These are phyloP conservation scores for Cydia pomonella DNA, from an alignment of 1,140 invertebrate species.

Conservation along the genomic window DNA sequence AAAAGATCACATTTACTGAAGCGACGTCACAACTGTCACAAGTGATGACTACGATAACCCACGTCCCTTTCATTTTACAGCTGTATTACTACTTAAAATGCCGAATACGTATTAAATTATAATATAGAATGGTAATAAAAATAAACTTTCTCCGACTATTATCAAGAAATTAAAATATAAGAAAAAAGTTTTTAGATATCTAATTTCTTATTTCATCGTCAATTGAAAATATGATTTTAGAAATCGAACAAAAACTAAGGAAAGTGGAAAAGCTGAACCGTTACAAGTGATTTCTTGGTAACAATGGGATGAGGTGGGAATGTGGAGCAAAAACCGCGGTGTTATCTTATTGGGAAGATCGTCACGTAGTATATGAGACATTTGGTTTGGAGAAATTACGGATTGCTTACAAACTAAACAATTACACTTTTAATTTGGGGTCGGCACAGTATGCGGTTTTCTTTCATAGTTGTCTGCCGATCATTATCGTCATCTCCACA, in stretches of 20 bases:
- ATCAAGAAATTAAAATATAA: background rate
- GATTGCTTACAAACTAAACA: background rate
- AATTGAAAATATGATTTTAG: background rate
- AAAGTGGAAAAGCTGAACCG: conserved; percentile 59
- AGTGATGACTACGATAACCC: too few species aligned
- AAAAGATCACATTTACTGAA: too few species aligned
- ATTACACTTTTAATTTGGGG: background rate
- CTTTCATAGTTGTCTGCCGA: background rate
- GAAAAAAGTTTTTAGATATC: conserved; percentile 8
- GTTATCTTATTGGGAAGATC: conserved; percentile 36
- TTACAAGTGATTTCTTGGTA: conserved; percentile 61
- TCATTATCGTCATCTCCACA: too few species aligned
- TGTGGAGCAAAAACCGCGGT: conserved; percentile 23
- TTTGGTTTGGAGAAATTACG: background rate
- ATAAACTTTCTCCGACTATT: conserved; percentile 20
- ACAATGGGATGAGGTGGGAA: conserved; percentile 51
- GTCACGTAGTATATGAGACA: conserved; percentile 70
- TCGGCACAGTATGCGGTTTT: background rate
- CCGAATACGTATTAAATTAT: too few species aligned
- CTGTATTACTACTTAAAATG: too few species aligned
- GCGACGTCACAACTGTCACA: too few species aligned
- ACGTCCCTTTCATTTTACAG: too few species aligned
- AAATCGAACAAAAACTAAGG: conserved; percentile 39
- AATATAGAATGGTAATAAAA: too few species aligned
- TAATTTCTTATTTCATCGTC: background rate